Evolutionary conservation across 2,797 vertebrate species (phyloP).

Genomic region (Brotula barbata): DNA sequence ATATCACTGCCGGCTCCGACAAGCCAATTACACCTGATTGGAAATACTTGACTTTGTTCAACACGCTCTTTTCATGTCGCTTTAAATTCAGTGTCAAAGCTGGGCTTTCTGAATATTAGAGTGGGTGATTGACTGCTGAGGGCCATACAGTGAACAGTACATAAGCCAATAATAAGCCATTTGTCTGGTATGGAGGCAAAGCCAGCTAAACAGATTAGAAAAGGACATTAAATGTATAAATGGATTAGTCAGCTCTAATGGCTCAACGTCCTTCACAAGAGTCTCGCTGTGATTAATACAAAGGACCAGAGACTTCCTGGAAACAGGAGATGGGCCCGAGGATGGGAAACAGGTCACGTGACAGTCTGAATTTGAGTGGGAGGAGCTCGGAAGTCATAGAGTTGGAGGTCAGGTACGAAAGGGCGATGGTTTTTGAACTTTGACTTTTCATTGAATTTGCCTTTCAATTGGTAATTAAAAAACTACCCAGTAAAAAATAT

Average conservation of each 20-base stretch:
- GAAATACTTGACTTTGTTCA: slow-evolving; percentile 97
- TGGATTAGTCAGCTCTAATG: slow-evolving; percentile 99
- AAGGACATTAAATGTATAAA: slow-evolving; percentile 78
- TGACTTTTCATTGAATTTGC: too few relatives aligned
- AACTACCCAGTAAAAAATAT: too few relatives aligned
- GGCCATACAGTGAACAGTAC: slow-evolving; percentile 67
- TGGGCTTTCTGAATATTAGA: slow-evolving; percentile 84
- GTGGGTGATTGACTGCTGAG: slow-evolving; percentile 94
- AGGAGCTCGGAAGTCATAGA: too few relatives aligned
- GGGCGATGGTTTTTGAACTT: too few relatives aligned
- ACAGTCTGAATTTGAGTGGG: not conserved
- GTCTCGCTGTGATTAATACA: slow-evolving; percentile 61
- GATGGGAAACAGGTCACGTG: slow-evolving; percentile 40
- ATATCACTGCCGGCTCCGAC: slow-evolving; percentile 95
- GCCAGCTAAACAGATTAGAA: slow-evolving; percentile 77
- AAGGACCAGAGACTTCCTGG: slow-evolving; percentile 49
- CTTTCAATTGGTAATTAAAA: too few relatives aligned
- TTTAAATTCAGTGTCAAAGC: slow-evolving; percentile 99
- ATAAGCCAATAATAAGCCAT: slow-evolving; percentile 97
- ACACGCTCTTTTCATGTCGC: slow-evolving; percentile 97
- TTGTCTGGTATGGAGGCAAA: slow-evolving; percentile 89
- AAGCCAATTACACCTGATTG: slow-evolving; percentile 99
- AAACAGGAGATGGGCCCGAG: slow-evolving; percentile 31
- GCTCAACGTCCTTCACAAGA: slow-evolving; percentile 92
- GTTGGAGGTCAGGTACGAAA: too few relatives aligned